Percentiles rank a stretch among this genome's conserved stretches.
These are phyloP conservation scores for Ormyrus labotus DNA, from an alignment of 2,888 invertebrate species.

Conservation along the genomic window DNA sequence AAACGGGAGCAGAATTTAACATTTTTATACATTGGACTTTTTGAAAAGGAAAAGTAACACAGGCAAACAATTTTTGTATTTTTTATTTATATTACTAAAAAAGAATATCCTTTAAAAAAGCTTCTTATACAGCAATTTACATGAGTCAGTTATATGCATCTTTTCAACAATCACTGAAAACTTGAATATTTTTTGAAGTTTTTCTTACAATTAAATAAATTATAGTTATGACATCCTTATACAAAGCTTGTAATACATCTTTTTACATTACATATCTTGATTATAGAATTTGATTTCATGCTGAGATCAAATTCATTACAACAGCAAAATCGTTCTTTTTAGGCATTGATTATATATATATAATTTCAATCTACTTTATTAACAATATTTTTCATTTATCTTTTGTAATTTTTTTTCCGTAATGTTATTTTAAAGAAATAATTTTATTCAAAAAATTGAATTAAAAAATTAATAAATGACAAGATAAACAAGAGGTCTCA, in stretches of 20 bases:
- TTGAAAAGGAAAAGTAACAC: conserved; percentile 10
- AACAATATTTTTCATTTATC: conserved; percentile 50
- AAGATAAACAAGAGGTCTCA: conserved; percentile 39
- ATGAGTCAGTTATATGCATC: conserved; percentile 51
- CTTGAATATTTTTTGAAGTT: conserved; percentile 42
- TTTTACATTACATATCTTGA: conserved; percentile 56
- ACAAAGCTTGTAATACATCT: conserved; percentile 56
- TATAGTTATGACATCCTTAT: conserved; percentile 47
- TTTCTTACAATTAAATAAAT: conserved; percentile 55
- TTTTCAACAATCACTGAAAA: conserved; percentile 57
- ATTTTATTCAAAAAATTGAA: conserved; percentile 44
- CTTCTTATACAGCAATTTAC: conserved; percentile 59
- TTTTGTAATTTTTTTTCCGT: conserved; percentile 33
- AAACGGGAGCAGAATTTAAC: too few relatives aligned
- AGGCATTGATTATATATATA: conserved; percentile 50
- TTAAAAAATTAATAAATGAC: conserved; percentile 45
- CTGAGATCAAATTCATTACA: conserved; percentile 48
- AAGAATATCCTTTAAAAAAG: conserved; percentile 56
- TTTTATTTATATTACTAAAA: conserved; percentile 57
- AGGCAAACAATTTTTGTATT: conserved; percentile 1
- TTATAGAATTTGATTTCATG: conserved; percentile 45
- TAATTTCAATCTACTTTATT: conserved; percentile 48
- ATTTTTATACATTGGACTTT: too few relatives aligned
- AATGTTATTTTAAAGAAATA: conserved; percentile 46
- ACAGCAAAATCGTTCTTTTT: conserved; percentile 33